Evolutionary conservation across 2,113 vertebrate genomes (phyloP), one percentile per base, ranked within the genome.

Genomic region (Piliocolobus tephrosceles): DNA sequence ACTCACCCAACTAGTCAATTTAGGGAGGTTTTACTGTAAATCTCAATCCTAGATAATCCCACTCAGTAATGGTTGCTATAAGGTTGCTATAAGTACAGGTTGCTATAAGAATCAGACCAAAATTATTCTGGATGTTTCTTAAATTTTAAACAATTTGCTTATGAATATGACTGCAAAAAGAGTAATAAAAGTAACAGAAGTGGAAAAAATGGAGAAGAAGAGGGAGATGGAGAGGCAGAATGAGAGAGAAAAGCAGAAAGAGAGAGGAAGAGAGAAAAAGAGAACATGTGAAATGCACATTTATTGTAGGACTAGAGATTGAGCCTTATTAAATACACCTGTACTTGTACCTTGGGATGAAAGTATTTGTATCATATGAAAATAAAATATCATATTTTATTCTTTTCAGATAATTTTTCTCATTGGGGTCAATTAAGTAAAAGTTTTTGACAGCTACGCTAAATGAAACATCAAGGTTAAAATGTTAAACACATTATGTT

Each of bases 401-500:
- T 72, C 72, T 94, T 96, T 93, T 85, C 47, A 76, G 58, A 76
- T 45, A 61, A 23, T 40, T 79, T 90, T 88, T 64, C 43, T 75
- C 55, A 23, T 58, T 55, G 83, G 45, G 76, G 35, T 78, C 76
- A 95, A 97, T 73, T 88, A 88, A 73, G 20, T 84, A 92, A 3
- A 87, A 91, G n/a, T 95, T 97, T 90, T 83, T 96, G 91, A 97
- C 81, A 94, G 27, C 40, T 27, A 64, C 95, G 3, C 20, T n/a
- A 85, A 97, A 97, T 97, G 96, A 75, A 96, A 96, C 96, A 94
- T 35, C 1, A 47, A 93, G 55, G 40, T 85, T 81, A 93, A 91
- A 88, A 93, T 93, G 70, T 75, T 88, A 95, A 96, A 73, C n/a
- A 93, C 55, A 93, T 88, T 88, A 70, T 72, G 16, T 43, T 97